A percentile compares a stretch with the other conserved stretches of the same genome.
phyloP scores from a whole-genome alignment of 2,113 vertebrate genomes.

The Campylorhamphus procurvoides region DNA sequence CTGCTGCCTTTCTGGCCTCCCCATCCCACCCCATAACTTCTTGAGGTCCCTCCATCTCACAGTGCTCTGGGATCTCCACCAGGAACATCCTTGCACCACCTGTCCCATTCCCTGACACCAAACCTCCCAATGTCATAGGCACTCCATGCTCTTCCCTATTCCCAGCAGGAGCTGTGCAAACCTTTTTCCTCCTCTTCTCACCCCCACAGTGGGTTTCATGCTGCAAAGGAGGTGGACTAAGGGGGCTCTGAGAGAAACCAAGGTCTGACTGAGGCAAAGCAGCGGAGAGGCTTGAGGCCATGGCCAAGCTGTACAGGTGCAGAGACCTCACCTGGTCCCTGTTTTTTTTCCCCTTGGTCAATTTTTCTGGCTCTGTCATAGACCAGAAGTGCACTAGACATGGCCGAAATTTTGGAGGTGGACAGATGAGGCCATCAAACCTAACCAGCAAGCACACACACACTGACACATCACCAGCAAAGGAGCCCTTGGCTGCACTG shows the following conservation, averaged over 20 bases:
- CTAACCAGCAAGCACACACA: neutral
- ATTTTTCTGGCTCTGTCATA: neutral
- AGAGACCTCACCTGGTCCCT: rapidly evolving
- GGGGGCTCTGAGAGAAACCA: neutral
- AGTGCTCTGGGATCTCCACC: neutral
- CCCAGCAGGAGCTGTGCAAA: neutral
- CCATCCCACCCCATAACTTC: neutral
- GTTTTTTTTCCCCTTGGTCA: rapidly evolving
- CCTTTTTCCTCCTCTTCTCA: neutral
- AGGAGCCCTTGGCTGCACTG: neutral
- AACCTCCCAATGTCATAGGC: neutral
- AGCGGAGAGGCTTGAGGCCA: neutral
- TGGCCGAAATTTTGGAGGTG: neutral
- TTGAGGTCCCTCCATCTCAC: neutral
- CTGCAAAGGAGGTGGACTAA: neutral
- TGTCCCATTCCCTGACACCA: neutral
- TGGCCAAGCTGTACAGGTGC: rapidly evolving
- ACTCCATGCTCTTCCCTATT: rapidly evolving
- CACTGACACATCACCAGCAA: rapidly evolving
- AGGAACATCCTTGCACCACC: neutral
- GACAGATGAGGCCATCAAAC: neutral
- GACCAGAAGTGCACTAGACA: neutral
- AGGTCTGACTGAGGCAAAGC: neutral
- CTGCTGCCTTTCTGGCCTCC: neutral
- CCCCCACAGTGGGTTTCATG: rapidly evolving